Conservation (phyloP, 2,113 vertebrate genomes). For the Paracanthobrama guichenoti region DNA sequence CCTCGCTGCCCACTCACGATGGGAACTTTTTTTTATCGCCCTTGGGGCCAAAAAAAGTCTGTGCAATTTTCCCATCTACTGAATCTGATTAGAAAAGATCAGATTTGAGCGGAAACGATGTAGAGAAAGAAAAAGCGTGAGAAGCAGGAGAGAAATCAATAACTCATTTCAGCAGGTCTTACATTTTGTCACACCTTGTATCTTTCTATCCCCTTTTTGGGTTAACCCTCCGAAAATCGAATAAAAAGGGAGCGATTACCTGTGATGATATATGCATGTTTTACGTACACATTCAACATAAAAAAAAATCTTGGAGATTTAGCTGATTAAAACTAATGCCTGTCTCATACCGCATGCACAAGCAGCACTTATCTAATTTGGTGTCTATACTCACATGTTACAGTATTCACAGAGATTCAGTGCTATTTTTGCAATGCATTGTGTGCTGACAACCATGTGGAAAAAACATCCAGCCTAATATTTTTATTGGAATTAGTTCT, state of each 20-base stretch:
- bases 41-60: constrained; percentile 43
- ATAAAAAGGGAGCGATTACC: constrained; percentile 32
- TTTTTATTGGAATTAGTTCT: background rate
- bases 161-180: constrained; percentile 56
- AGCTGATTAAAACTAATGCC: background rate
- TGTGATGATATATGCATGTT: too few relatives aligned
- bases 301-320: constrained; percentile 25
- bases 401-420: background rate
- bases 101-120: constrained; percentile 54
- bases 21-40: constrained; percentile 20
- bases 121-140: constrained; percentile 42
- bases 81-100: constrained; percentile 56
- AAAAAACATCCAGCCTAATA: background rate
- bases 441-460: background rate
- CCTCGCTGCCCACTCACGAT: constrained; percentile 19
- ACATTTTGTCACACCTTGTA: constrained; percentile 56
- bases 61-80: constrained; percentile 46
- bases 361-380: background rate
- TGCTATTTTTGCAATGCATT: background rate
- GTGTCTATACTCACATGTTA: background rate
- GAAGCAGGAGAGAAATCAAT: constrained; percentile 57
- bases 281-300: background rate
- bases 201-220: constrained; percentile 43
- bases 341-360: background rate
- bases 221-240: constrained; percentile 29